Base-by-base conservation (phyloP, 2,113 vertebrate species). In the Nothobranchius kuhntae region DNA sequence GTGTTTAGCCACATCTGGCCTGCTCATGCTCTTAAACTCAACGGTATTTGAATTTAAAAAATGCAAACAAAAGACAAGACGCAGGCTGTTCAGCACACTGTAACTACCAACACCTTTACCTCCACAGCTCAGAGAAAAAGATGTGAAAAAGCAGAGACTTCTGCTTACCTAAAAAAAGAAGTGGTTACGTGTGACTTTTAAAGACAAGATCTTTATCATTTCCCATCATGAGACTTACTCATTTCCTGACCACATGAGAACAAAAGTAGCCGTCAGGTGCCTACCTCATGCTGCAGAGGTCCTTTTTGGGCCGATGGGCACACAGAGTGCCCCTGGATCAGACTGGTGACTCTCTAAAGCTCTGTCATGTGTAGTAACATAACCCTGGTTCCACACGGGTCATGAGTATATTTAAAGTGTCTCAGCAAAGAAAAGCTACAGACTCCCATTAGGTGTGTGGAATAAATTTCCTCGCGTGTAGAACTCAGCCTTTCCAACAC, bases 361-460 rank as follows among this genome's bases (percentile, higher is more conserved):
- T 69, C 51, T 40, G 2, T 24, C 66, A 69, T 63, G 73, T 63
- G 77, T 59, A 75, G 90, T 85, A 91, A 91, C 82, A 80, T 80
- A 84, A 89, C 58, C 74, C 85, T 61, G 70, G 65, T 62, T 65
- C 72, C 78, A 42, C 79, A 53, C 66, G 53, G 68, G 77, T 82
- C 84, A 74, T 61, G 55, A n/a, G 79, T 68, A 78, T 90, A 88
- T 90, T 89, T 90, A 86, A 89, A 90, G 86, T 83, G 63, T 74
- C 77, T 81, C 86, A 53, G 64, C 74, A 77, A 60, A 30, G 61
- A 83, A 79, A 67, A 84, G 79, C 78, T 70, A 63, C 58, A 57
- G 78, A 71, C 47, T 36, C 66, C 21, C 52, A 58, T 81, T 65
- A 73, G 80, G 74, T 52, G 67, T 3, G 12, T 47, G 38, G 69